phyloP scores from a whole-genome alignment of 2,888 invertebrate species.

The Pyrrhia umbra region DNA sequence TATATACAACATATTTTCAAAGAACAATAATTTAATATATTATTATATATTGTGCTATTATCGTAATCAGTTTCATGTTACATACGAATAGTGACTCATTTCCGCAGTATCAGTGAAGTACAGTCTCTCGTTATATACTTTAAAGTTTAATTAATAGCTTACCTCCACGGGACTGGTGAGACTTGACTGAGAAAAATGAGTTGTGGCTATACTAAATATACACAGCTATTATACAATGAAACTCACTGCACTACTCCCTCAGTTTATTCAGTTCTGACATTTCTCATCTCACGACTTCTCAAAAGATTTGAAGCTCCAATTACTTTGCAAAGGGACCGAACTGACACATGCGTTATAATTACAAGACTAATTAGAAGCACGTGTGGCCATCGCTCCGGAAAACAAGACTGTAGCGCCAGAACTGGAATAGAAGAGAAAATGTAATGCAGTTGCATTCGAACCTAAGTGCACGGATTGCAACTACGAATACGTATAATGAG shows the following conservation, averaged over 20 bases:
- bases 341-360: constrained; percentile 51
- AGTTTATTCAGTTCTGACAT: constrained; percentile 32
- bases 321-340: constrained; percentile 39
- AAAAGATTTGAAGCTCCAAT: constrained; percentile 52
- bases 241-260: constrained; percentile 4
- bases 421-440: constrained; percentile 12
- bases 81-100: constrained; percentile 4
- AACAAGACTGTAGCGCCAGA: constrained; percentile 10
- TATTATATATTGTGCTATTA: background rate
- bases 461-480: background rate
- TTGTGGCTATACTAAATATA: constrained; percentile 7
- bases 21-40: background rate
- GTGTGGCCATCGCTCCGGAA: constrained; percentile 12
- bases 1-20: background rate
- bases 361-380: constrained; percentile 43
- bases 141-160: constrained; percentile 47
- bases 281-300: constrained; percentile 33
- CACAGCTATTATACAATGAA: constrained; percentile 10
- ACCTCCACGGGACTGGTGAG: constrained; percentile 22
- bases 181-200: constrained; percentile 36
- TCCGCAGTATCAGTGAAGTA: background rate
- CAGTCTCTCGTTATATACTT: constrained; percentile 8
- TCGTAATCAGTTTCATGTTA: background rate
- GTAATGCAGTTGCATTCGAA: constrained; percentile 17
- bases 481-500: background rate